Percentiles rank a stretch among this genome's conserved stretches.
Conservation (phyloP, 2,797 vertebrate genomes). For the Rhodeus uyekii region DNA sequence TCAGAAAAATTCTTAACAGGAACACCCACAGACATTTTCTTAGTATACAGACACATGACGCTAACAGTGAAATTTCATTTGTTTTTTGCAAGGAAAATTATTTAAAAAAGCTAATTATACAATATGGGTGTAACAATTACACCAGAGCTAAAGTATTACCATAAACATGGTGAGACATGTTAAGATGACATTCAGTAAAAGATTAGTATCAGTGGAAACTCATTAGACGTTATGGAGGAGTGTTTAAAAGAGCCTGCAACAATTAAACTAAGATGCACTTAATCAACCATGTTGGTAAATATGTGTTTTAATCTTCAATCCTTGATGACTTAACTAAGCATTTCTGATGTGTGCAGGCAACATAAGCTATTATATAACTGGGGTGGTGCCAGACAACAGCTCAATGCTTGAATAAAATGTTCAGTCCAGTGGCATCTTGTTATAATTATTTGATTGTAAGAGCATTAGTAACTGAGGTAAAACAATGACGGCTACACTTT, state of each 20-base stretch:
- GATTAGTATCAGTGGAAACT: neutral
- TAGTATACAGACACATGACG: neutral
- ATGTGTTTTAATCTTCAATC: neutral
- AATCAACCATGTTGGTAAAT: neutral
- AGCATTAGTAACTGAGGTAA: neutral
- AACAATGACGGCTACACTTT: neutral
- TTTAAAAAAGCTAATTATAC: too few species aligned
- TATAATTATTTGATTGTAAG: neutral
- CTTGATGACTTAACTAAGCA: neutral
- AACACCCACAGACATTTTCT: conserved; percentile 41
- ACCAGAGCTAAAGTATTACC: neutral
- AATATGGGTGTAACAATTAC: neutral
- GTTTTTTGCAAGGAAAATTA: neutral
- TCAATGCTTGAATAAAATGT: neutral
- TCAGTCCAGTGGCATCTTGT: neutral
- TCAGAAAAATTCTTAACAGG: conserved; percentile 27
- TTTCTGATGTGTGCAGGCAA: conserved; percentile 25
- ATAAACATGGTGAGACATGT: conserved; percentile 24
- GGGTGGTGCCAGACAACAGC: conserved; percentile 34
- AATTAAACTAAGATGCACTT: neutral
- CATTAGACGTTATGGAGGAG: neutral
- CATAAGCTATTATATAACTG: conserved; percentile 32
- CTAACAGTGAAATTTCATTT: neutral
- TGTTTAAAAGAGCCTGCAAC: neutral
- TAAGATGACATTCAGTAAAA: neutral